These are phyloP conservation scores for Tragelaphus buxtoni DNA, from an alignment of 2,113 vertebrate genomes.

Conservation along the genomic window DNA sequence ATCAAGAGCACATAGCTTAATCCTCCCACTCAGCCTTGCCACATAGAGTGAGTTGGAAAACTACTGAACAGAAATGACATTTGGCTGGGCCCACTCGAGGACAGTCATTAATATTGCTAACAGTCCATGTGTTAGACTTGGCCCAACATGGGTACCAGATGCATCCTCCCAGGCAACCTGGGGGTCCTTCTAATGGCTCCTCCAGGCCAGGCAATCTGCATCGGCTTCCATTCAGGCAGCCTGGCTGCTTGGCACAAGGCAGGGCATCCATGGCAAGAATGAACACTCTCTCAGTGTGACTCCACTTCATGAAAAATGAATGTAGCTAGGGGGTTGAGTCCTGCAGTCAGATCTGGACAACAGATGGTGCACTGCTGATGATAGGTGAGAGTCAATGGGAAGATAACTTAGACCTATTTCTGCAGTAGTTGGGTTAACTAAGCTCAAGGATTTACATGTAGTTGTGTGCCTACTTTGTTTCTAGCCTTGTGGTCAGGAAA, in stretches of 20 bases:
- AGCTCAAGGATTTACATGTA: neutral
- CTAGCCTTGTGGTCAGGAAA: neutral
- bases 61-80: slow-evolving; percentile 4
- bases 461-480: neutral
- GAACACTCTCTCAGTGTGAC: neutral
- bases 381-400: neutral
- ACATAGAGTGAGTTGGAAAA: slow-evolving; percentile 25
- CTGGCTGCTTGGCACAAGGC: slow-evolving; percentile 31
- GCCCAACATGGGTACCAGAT: slow-evolving; percentile 50
- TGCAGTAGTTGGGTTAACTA: neutral
- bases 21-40: neutral
- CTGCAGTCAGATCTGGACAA: neutral
- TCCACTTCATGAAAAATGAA: slow-evolving; percentile 55
- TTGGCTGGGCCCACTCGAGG: neutral
- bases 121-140: slow-evolving; percentile 61
- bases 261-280: neutral
- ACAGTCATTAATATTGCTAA: slow-evolving; percentile 64
- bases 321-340: neutral
- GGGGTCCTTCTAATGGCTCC: neutral
- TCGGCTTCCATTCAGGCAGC: slow-evolving; percentile 36
- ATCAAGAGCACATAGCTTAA: neutral
- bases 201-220: neutral
- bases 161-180: slow-evolving; percentile 38
- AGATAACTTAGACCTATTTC: neutral
- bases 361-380: slow-evolving; percentile 22